These are phyloP conservation scores for Brachionus paranguensis DNA, from an alignment of 1,140 invertebrate species.

Conservation along the genomic window DNA sequence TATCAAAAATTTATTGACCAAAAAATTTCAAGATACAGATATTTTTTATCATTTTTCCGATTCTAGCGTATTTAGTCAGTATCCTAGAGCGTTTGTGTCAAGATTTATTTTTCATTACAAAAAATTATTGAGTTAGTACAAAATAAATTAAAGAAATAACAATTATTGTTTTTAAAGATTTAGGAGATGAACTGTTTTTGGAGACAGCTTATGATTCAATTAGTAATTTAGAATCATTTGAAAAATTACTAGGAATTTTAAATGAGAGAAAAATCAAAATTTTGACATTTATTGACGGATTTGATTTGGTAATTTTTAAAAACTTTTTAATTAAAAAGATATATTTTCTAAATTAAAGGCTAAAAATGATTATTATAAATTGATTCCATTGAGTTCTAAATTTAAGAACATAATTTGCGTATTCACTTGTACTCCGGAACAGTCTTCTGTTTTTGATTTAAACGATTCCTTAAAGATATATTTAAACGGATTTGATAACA, in stretches of 20 bases:
- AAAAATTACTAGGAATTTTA: neutral
- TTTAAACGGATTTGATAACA: neutral
- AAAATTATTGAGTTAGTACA: neutral
- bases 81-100: neutral
- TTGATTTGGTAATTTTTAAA: neutral
- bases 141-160: neutral
- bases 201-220: neutral
- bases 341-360: neutral
- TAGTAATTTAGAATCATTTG: neutral
- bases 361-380: neutral
- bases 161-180: neutral
- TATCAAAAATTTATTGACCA: neutral
- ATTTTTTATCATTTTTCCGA: slow-evolving; percentile 22
- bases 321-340: neutral
- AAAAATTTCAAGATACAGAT: neutral
- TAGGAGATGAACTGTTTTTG: neutral
- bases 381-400: neutral
- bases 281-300: neutral
- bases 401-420: neutral
- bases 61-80: neutral
- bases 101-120: neutral
- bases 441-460: neutral
- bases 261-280: neutral
- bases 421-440: neutral
- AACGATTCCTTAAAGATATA: neutral